Evolutionary conservation across 2,888 invertebrate species (phyloP).

Genomic region (Nomada ferruginata): DNA sequence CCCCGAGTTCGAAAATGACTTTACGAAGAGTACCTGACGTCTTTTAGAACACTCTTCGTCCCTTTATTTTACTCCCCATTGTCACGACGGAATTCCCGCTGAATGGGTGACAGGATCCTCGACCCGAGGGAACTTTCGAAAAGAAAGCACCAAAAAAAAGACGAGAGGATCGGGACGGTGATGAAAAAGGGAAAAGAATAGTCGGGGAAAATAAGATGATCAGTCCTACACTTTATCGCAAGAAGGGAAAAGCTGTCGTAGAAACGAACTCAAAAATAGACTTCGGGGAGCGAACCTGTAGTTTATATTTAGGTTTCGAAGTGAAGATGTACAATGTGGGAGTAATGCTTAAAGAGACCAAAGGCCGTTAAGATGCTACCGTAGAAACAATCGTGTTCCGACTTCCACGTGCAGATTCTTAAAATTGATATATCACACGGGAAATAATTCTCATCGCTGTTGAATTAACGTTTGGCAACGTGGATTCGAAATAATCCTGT

Average conservation of each 20-base stretch:
- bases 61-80: conserved; percentile 43
- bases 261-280: conserved; percentile 69
- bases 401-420: background rate
- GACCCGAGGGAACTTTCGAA: conserved; percentile 37
- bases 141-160: conserved; percentile 17
- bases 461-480: background rate
- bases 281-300: conserved; percentile 42
- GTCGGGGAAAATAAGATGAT: conserved; percentile 5
- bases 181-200: background rate
- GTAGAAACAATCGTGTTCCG: background rate
- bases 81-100: conserved; percentile 34
- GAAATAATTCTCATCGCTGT: background rate
- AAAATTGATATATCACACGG: background rate
- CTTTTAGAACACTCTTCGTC: conserved; percentile 33
- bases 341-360: conserved; percentile 47
- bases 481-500: background rate
- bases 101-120: conserved; percentile 22
- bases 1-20: conserved; percentile 15
- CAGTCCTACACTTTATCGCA: conserved; percentile 60
- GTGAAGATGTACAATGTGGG: conserved; percentile 63
- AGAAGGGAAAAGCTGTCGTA: conserved; percentile 68
- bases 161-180: background rate
- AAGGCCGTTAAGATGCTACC: conserved; percentile 19
- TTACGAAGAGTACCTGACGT: conserved; percentile 27
- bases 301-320: conserved; percentile 68